Evolutionary conservation across 2,113 vertebrate genomes (phyloP), one percentile per base, ranked within the genome.

Genomic region (Bufo bufo): DNA sequence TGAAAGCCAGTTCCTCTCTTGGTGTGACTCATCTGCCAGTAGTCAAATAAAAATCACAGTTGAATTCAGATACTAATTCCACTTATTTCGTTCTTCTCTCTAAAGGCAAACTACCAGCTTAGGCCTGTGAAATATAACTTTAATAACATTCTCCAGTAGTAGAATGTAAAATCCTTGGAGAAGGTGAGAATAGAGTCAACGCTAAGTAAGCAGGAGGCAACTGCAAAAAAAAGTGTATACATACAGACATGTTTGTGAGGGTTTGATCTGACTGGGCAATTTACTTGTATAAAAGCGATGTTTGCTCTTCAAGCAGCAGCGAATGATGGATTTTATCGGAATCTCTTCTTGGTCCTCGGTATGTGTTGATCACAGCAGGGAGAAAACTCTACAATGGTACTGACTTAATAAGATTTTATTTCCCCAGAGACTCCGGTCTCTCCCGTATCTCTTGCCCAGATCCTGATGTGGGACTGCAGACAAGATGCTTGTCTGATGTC

Each of bases 321-420:
- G 14, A 52, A 33, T 23, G n/a, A 63, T 83, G 65, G 69, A 43
- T 88, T 74, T 88, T 83, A 88, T 88, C 23, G 58, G 80, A n/a
- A 4, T 50, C 56, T 82, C 69, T 16, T 54, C 66, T 23, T 23
- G 50, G 43, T 66, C 77, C 61, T 56, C 52, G 0, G 20, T 87
- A 65, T 59, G 33, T 87, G 86, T 87, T 82, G 86, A 81, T 82
- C 78, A 47, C 77, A 82, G 86, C 78, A 74, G 52, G 58, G 54
- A 80, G 33, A 81, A 8, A 14, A 20, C 77, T 87, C 17, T n/a
- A 82, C 79, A 82, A 61, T 63, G 69, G 63, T 71, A 47, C 54
- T 45, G 54, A 4, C 54, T 61, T 87, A 82, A 87, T 87, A 71
- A 87, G 79, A 82, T 74, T 45, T 87, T 75, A 87, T 87, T 87